Evolutionary conservation across 2,113 vertebrate species (phyloP), one percentile per base, ranked within the genome.

Genomic region (Nanorana parkeri): DNA sequence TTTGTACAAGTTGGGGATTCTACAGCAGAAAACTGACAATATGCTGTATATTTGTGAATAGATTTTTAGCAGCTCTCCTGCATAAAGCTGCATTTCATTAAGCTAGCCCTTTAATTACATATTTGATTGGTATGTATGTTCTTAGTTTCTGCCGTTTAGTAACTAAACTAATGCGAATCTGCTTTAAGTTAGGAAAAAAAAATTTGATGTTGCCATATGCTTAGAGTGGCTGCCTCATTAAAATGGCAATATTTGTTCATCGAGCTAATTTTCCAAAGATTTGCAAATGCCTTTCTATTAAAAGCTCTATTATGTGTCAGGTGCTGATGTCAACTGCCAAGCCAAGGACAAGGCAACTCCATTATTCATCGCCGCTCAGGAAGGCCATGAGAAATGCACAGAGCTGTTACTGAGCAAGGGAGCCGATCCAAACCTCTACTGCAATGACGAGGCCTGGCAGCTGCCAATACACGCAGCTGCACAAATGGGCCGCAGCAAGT

Each of bases 321-420:
- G 97, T 64, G 96, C 96, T 19, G 89, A 92, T 0, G 87, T 97
- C 73, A 97, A 96, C 90, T 91, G 90, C 77, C 96, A 96, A 84
- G 96, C 96, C 10, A 91, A 90, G 6, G 97, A 99, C 88, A 90
- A 91, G 85, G 97, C 97, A 72, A 96, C 96, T 0, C 96, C 98
- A 0, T 91, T 99, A 78, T 90, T 99, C 82, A 97, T 99, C 7
- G 95, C 97, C n/a, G 92, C 95, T 0, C 98, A 99, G 86, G 96
- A 99, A 84, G 97, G 96, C n/a, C 95, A 98, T 29, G 7, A 71
- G 0, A 32, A 85, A 0, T 96, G 97, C 41, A 94, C 97, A 88
- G 91, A 95, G 1, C 82, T 95, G 32, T 87, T 99, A 78, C 11
- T 99, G 81, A 84, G 91, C 1, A 89, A 80, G 36, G 92, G 94